Evolutionary conservation across 64 coral and sea anemone species (phyloP), one percentile per base, ranked within the genome.

Genomic region (Porites australiensis): DNA sequence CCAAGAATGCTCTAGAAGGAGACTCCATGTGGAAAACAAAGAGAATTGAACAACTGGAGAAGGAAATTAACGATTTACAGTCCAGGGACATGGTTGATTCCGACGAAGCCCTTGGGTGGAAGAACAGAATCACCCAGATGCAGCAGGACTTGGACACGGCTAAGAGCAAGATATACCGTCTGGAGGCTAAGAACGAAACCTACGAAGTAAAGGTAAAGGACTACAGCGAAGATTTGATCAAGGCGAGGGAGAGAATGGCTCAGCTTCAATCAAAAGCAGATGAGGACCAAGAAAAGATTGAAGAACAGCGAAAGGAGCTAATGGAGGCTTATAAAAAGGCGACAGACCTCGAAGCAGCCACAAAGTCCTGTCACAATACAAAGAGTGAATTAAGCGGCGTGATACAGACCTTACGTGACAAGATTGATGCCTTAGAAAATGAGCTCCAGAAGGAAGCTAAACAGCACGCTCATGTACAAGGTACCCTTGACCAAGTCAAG

Each of bases 361-460:
- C 79, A 6, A 92, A 97, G 62, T 94, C 88, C 50, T 89, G 74
- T 14, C 76, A 76, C 18, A 97, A 97, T 13, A 79, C 74, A 27
- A 97, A 97, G 77, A 87, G 67, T 52, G 95, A 97, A 43, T 73
- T 94, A 5, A 88, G 88, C 67, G 92, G 95, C 6, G 95, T 94
- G 16, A 97, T 93, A 48, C 80, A 89, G 18, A 93, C 72, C 57
- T 83, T 97, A 45, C 92, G 87, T 48, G 93, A 93, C 88, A 97
- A 91, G 92, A 94, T 97, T 11, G 79, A 89, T 13, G 75, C 92
- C 50, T 82, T 82, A 13, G 95, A 94, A 43, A 93, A 97, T 27
- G 95, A 97, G 44, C 95, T 97, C 75, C 95, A 97, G 82, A 93
- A 91, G 57, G 95, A 97, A 66, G 95, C 95, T 44, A 97, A 97